Evolutionary conservation across 35 echinoderm and acorn worm species (phyloP), one percentile per base, ranked within the genome.

Genomic region (Ptychodera flava): DNA sequence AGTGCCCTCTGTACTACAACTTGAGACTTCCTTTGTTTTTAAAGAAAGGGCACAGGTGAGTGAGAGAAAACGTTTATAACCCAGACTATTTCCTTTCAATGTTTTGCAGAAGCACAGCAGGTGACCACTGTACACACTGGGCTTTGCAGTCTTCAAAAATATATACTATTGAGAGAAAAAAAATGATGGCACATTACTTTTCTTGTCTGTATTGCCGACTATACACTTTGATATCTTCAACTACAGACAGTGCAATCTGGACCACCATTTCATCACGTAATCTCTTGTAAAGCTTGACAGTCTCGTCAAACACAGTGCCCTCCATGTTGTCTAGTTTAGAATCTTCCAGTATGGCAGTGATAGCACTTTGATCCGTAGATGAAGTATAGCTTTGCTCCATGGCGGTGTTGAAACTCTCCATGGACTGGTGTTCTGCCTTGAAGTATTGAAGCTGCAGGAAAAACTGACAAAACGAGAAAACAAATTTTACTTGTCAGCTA

Each of bases 401-500:
- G 28, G 93, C 91, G 10, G 82, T 78, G 77, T 99, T 94, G 28
- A 99, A 86, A 34, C 80, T 92, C 76, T 94, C 96, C 96, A 99
- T 94, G 28, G 87, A 83, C 75, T 91, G 79, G 31, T 99, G 90
- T 79, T 94, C 90, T 38, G 89, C 87, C 36, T 84, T 89, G 80
- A 92, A 94, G 81, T 90, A 99, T 35, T 99, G 93, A 28, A 99
- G 88, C 83, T 99, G 92, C 30, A 99, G 64, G 80, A 99, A 99
- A 91, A 99, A 97, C 93, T 97, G n/a, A n/a, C n/a, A n/a, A n/a
- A n/a, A n/a, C n/a, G n/a, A n/a, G n/a, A n/a, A n/a, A n/a, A n/a
- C n/a, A n/a, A n/a, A n/a, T n/a, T n/a, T n/a, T n/a, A n/a, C n/a
- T n/a, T n/a, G n/a, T n/a, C n/a, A n/a, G n/a, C n/a, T n/a, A n/a